Conservation (phyloP, 2,797 vertebrate genomes). For the Sphaeramia orbicularis region DNA sequence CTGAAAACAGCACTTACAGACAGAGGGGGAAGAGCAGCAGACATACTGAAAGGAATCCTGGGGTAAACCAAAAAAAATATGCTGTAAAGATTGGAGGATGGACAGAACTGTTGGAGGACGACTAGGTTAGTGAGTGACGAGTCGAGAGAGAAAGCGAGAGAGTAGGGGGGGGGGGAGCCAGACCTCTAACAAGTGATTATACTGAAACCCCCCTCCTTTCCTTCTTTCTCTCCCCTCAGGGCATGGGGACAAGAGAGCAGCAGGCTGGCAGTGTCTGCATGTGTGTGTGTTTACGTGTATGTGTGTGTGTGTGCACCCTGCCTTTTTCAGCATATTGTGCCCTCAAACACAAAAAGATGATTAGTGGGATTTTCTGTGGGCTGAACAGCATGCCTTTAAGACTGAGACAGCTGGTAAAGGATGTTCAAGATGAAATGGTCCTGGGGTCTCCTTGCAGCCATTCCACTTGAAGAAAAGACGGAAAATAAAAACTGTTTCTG, state of each 20-base stretch:
- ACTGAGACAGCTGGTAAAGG: conserved; percentile 86
- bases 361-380: conserved; percentile 85
- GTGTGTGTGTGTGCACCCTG: conserved; percentile 73
- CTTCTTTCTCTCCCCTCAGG: conserved; percentile 74
- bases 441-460: conserved; percentile 80
- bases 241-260: conserved; percentile 83
- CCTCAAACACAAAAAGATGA: conserved; percentile 88
- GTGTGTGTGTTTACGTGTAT: conserved; percentile 49
- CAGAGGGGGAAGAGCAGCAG: conserved; percentile 27
- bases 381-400: conserved; percentile 86
- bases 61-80: conserved; percentile 47
- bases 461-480: conserved; percentile 76
- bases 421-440: conserved; percentile 82
- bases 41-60: conserved; percentile 23
- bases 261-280: conserved; percentile 76
- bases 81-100: conserved; percentile 65
- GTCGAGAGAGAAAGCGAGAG: conserved; percentile 35
- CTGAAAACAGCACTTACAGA: conserved; percentile 15
- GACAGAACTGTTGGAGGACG: conserved; percentile 63
- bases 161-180: conserved; percentile 62
- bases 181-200: conserved; percentile 88
- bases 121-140: conserved; percentile 49
- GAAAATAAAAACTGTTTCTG: conserved; percentile 65
- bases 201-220: conserved; percentile 58
- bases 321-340: conserved; percentile 86